A percentile compares a stretch with the other conserved stretches of the same genome.
Evolutionary conservation across 2,113 vertebrate genomes (phyloP).

Genomic region (Chaetodon auriga): DNA sequence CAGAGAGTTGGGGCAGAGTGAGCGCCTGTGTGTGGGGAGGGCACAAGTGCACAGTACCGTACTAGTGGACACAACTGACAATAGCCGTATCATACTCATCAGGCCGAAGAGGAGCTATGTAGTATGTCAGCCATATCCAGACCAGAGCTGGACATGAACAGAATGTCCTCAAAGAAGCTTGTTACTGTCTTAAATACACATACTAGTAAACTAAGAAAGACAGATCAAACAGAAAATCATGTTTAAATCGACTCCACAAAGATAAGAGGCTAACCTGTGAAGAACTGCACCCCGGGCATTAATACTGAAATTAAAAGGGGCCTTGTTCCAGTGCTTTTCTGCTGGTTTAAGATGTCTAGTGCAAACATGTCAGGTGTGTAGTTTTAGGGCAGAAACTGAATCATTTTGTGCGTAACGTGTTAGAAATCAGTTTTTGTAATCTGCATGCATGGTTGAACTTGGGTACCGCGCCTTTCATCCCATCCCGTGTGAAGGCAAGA

Average conservation of each 20-base stretch:
- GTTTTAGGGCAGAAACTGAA: neutral
- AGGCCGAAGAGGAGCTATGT: neutral
- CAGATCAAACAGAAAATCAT: neutral
- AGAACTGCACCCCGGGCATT: neutral
- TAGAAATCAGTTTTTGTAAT: neutral
- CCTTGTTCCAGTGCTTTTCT: neutral
- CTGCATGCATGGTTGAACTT: neutral
- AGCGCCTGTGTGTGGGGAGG: neutral
- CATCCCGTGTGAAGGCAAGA: neutral
- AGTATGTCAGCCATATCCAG: neutral
- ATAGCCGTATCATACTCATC: neutral
- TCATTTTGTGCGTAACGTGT: neutral
- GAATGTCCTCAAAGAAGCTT: neutral
- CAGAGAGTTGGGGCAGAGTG: neutral
- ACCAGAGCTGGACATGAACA: neutral
- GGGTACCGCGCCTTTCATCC: constrained; percentile 10
- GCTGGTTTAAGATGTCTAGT: neutral
- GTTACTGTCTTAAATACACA: neutral
- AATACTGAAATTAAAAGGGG: neutral
- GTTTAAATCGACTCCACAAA: neutral
- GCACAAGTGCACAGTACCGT: neutral
- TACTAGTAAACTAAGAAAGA: neutral
- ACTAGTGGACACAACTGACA: neutral
- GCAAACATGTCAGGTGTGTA: neutral
- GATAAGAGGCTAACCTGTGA: neutral